Conservation (phyloP, 2,888 invertebrate species). For the Aleiodes leptofemur region DNA sequence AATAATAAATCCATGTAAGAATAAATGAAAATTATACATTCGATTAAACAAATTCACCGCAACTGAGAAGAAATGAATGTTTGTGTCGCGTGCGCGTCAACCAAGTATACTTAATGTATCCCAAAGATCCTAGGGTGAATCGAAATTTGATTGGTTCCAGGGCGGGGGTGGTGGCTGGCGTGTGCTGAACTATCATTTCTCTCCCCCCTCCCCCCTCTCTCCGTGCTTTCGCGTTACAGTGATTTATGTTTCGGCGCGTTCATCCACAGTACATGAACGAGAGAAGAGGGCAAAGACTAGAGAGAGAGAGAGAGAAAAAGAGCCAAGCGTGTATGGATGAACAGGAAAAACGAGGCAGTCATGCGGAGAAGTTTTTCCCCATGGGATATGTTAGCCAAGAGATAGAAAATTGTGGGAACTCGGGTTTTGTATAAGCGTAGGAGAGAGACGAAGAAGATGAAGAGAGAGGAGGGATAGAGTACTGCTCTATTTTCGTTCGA, state of each 20-base stretch:
- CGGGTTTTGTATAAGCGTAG: conserved; percentile 22
- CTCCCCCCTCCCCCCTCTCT: conserved; percentile 41
- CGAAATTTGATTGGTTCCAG: conserved; percentile 72
- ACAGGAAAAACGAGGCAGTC: conserved; percentile 54
- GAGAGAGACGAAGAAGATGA: conserved; percentile 16
- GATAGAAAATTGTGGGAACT: conserved; percentile 53
- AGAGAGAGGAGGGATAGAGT: conserved; percentile 26
- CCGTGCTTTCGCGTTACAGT: conserved; percentile 57
- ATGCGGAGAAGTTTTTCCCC: conserved; percentile 64
- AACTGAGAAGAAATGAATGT: conserved; percentile 32
- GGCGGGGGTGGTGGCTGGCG: conserved; percentile 56
- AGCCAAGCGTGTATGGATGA: not conserved
- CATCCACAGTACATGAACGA: conserved; percentile 39
- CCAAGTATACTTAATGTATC: conserved; percentile 48
- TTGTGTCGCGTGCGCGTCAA: conserved; percentile 43
- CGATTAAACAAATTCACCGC: conserved; percentile 49
- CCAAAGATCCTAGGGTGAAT: conserved; percentile 55
- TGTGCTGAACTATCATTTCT: conserved; percentile 52
- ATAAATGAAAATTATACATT: conserved; percentile 29
- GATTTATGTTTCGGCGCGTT: conserved; percentile 69
- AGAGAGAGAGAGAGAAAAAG: not conserved
- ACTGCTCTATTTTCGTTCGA: conserved; percentile 33
- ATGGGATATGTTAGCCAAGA: conserved; percentile 51
- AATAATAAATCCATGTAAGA: no score
- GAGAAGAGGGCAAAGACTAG: no score